A percentile compares a stretch with the other conserved stretches of the same genome.
Evolutionary conservation across 1,140 invertebrate genomes (phyloP).

Genomic region (Cyphomyrmex costatus): DNA sequence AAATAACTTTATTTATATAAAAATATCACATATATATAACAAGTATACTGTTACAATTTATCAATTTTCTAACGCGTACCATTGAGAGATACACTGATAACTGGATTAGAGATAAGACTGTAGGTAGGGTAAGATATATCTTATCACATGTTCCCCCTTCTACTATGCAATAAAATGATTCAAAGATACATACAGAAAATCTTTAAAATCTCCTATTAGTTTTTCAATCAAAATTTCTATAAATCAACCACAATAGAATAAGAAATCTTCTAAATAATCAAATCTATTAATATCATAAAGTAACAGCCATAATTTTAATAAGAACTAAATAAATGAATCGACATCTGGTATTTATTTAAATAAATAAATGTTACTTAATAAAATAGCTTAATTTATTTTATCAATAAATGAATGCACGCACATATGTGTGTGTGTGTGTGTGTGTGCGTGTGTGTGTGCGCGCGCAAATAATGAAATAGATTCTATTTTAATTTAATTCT

Average conservation of each 20-base stretch:
- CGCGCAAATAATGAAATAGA: neutral
- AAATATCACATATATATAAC: neutral
- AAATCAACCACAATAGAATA: neutral
- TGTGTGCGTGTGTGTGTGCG: no score
- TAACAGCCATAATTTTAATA: neutral
- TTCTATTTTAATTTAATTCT: neutral
- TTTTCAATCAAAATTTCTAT: slow-evolving; percentile 11
- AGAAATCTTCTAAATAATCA: neutral
- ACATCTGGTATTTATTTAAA: no score
- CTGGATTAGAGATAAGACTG: slow-evolving; percentile 77
- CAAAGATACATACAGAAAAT: neutral
- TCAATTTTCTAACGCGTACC: neutral
- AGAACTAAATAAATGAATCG: slow-evolving; percentile 6
- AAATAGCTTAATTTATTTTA: neutral
- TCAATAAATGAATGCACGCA: neutral
- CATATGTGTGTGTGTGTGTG: no score
- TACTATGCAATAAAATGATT: neutral
- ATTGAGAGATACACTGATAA: slow-evolving; percentile 48
- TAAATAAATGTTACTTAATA: neutral
- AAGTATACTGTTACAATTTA: neutral
- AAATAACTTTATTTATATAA: slow-evolving; percentile 16
- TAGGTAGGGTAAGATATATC: slow-evolving; percentile 74
- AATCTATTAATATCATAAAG: neutral
- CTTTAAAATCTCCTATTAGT: neutral
- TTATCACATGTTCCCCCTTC: slow-evolving; percentile 75